A percentile compares a stretch with the other conserved stretches of the same genome.
Conservation (phyloP, 2,888 invertebrate species). For the Thecophora atra region DNA sequence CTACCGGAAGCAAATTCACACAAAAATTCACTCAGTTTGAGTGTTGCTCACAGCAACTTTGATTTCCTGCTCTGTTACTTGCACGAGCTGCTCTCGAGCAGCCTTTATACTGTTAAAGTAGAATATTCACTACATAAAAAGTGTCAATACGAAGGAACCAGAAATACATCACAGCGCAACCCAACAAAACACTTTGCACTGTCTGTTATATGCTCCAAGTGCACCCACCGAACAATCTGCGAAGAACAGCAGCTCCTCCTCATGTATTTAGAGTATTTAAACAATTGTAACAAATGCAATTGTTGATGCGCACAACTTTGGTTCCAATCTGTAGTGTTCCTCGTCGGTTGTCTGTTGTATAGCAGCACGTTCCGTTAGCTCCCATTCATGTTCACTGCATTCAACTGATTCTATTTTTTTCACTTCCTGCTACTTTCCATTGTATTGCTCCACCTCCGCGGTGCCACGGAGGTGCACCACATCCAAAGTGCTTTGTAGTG, state of each 20-base stretch:
- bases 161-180: not conserved
- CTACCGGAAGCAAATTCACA: not conserved
- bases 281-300: constrained; percentile 28
- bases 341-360: not conserved
- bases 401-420: not conserved
- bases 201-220: not conserved
- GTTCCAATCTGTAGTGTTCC: not conserved
- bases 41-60: not conserved
- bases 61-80: not conserved
- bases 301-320: constrained; percentile 12
- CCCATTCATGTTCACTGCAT: not conserved
- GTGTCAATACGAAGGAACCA: not conserved
- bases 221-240: not conserved
- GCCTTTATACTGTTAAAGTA: not conserved
- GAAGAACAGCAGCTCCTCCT: not conserved
- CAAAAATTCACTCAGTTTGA: not conserved
- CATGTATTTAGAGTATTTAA: constrained; percentile 3
- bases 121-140: not conserved
- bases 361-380: not conserved
- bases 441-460: not conserved
- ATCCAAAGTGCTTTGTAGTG: not conserved
- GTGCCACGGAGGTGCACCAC: not conserved
- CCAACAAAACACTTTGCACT: not conserved
- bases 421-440: not conserved
- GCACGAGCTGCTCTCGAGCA: not conserved